Evolutionary conservation across 2,113 vertebrate species (phyloP).

Genomic region (Aptenodytes patagonicus): DNA sequence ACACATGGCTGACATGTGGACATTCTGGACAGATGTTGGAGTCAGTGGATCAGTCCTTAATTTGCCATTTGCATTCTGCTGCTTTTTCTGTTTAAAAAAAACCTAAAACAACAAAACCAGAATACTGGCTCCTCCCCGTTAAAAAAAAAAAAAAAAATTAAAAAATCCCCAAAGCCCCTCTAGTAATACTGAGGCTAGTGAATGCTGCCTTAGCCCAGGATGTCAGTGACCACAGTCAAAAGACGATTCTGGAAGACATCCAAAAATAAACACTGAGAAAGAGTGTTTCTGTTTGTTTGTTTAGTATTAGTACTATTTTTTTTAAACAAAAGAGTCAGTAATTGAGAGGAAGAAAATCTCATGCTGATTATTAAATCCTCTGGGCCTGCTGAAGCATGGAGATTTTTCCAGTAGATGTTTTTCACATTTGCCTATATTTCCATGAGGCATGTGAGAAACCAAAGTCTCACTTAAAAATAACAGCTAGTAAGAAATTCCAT

Average conservation of each 20-base stretch:
- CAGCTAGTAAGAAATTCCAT: conserved; percentile 11
- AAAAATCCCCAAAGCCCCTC: not conserved
- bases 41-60: not conserved
- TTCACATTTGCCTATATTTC: conserved; percentile 42
- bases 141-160: not conserved
- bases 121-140: not conserved
- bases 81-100: not conserved
- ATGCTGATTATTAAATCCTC: conserved; percentile 43
- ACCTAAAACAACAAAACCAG: not conserved
- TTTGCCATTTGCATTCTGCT: conserved; percentile 19
- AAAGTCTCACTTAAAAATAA: conserved; percentile 23
- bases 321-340: conserved; percentile 2
- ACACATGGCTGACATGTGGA: not conserved
- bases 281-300: conserved; percentile 22
- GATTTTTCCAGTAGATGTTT: conserved; percentile 47
- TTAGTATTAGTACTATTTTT: conserved; percentile 11
- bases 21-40: not conserved
- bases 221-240: not conserved
- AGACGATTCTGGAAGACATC: not conserved
- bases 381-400: conserved; percentile 5
- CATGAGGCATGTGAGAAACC: conserved; percentile 20
- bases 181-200: not conserved
- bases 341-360: conserved; percentile 30
- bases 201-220: not conserved
- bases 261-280: conserved; percentile 43